These are phyloP conservation scores for Cheilinus undulatus DNA, from an alignment of 2,113 vertebrate species.

Conservation along the genomic window DNA sequence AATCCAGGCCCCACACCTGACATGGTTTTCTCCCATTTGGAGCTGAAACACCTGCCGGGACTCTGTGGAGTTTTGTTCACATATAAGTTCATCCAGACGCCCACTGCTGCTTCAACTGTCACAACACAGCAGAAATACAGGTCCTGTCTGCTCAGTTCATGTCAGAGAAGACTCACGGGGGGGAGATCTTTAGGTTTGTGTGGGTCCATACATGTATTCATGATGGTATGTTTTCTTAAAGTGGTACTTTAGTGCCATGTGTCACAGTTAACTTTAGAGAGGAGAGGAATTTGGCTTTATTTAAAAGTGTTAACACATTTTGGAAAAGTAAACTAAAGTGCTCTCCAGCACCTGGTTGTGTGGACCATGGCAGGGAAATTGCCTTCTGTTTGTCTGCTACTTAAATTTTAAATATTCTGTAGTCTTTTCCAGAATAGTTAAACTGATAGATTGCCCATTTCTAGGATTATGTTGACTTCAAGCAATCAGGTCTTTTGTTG, in stretches of 20 bases:
- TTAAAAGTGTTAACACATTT: background rate
- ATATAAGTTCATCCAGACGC: constrained; percentile 42
- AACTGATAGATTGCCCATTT: no score
- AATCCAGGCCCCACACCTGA: constrained; percentile 38
- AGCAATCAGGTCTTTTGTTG: no score
- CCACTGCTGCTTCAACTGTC: constrained; percentile 52
- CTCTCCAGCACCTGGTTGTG: no score
- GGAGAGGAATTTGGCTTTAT: background rate
- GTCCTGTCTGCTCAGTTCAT: constrained; percentile 27
- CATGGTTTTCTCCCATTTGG: constrained; percentile 36
- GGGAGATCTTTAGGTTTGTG: constrained; percentile 30
- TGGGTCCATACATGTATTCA: constrained; percentile 2
- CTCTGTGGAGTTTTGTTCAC: constrained; percentile 36
- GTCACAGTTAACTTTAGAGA: background rate
- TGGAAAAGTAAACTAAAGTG: background rate
- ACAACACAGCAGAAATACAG: constrained; percentile 41
- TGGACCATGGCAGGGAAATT: no score
- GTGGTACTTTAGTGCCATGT: background rate
- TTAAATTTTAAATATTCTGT: no score
- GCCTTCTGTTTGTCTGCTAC: no score
- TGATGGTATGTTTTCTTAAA: background rate
- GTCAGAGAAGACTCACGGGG: constrained; percentile 20
- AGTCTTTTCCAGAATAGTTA: no score
- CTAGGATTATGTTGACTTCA: no score
- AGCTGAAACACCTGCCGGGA: constrained; percentile 70